Conservation (phyloP, 2,113 vertebrate species). For the Lampris megalopsis region DNA sequence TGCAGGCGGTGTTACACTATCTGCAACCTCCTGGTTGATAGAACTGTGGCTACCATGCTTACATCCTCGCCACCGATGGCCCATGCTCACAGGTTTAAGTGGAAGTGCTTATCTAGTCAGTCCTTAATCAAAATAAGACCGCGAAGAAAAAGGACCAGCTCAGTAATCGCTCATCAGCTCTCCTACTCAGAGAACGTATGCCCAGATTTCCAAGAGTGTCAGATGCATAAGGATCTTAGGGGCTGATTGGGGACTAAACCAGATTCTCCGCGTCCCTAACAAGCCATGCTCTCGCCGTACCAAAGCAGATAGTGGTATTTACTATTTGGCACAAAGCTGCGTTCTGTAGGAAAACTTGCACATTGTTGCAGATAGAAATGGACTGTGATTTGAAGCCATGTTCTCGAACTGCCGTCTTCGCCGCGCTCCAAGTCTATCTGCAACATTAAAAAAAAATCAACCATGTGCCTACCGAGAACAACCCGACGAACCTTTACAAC, state of each 20-base stretch:
- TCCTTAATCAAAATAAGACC: not conserved
- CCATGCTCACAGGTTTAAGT: slow-evolving; percentile 33
- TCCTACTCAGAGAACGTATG: slow-evolving; percentile 39
- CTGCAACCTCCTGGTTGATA: slow-evolving; percentile 18
- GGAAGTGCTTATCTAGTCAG: slow-evolving; percentile 32
- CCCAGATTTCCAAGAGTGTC: slow-evolving; percentile 32
- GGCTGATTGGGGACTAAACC: slow-evolving; percentile 17
- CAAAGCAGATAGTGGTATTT: slow-evolving; percentile 11
- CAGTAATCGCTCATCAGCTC: slow-evolving; percentile 10
- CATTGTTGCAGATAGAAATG: slow-evolving; percentile 68
- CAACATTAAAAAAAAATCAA: slow-evolving; percentile 61
- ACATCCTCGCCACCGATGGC: slow-evolving; percentile 33
- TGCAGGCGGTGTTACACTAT: slow-evolving; percentile 27
- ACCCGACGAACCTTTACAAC: slow-evolving; percentile 44
- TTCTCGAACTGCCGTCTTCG: not conserved
- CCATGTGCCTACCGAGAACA: slow-evolving; percentile 72
- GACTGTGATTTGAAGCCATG: slow-evolving; percentile 39
- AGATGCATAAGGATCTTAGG: slow-evolving; percentile 6
- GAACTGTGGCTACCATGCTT: slow-evolving; percentile 37
- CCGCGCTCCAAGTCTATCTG: slow-evolving; percentile 63
- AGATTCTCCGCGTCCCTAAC: slow-evolving; percentile 31
- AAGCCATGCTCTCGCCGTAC: slow-evolving; percentile 26
- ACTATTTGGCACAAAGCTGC: slow-evolving; percentile 45
- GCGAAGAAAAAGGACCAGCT: slow-evolving; percentile 16
- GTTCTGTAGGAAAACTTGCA: slow-evolving; percentile 66